Conservation (phyloP, 1,140 invertebrate genomes). For the Rhagoletis pomonella region DNA sequence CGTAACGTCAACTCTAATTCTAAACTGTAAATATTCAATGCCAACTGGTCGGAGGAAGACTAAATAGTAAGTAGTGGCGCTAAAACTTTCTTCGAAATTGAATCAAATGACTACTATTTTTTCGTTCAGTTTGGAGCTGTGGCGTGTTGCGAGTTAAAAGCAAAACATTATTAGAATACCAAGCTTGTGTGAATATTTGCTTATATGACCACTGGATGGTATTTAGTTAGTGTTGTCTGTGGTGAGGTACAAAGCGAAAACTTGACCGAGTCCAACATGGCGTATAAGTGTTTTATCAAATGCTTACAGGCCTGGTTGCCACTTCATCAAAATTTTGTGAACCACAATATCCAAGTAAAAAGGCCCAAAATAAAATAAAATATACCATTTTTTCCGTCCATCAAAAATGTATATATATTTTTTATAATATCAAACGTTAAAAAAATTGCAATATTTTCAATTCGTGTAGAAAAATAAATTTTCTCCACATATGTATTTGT, state of each 20-base stretch:
- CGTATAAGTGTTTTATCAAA: conserved; percentile 11
- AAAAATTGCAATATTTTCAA: too few species aligned
- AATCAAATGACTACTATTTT: too few species aligned
- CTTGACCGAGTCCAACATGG: background rate
- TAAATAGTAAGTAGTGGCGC: too few species aligned
- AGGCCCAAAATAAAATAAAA: too few species aligned
- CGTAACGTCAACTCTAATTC: conserved; percentile 42
- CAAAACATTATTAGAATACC: background rate
- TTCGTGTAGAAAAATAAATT: too few species aligned
- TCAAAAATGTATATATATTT: too few species aligned
- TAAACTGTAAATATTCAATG: conserved; percentile 17
- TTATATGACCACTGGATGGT: background rate
- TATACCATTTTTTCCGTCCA: too few species aligned
- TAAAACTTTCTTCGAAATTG: conserved; percentile 21
- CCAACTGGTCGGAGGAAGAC: background rate
- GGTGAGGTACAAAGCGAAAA: background rate
- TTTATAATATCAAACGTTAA: too few species aligned
- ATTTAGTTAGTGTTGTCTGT: background rate
- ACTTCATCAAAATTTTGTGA: too few species aligned
- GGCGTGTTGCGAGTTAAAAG: background rate
- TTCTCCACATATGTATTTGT: too few species aligned
- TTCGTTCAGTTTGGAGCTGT: background rate
- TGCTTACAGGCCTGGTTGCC: background rate
- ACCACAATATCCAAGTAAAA: too few species aligned
- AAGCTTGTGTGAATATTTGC: background rate